phyloP scores from a whole-genome alignment of 2,888 invertebrate genomes.

The Philopedon plagiatum region DNA sequence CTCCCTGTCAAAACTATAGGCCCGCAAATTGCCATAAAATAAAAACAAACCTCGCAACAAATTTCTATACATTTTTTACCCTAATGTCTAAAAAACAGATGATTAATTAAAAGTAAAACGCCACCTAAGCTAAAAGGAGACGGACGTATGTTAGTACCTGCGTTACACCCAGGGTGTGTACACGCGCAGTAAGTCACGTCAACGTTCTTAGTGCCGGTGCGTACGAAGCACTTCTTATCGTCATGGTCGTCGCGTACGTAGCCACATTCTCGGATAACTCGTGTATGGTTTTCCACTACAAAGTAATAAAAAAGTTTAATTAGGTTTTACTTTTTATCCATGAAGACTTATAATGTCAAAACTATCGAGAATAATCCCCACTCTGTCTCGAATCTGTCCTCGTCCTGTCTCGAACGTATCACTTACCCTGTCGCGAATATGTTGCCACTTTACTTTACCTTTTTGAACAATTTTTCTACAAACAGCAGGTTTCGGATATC shows the following conservation, averaged over 20 bases:
- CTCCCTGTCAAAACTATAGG: background rate
- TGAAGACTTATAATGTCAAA: too few species aligned
- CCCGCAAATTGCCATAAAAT: background rate
- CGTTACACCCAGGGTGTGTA: slow-evolving; percentile 83
- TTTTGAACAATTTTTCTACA: slow-evolving; percentile 81
- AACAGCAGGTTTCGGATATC: slow-evolving; percentile 71
- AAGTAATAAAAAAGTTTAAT: too few species aligned
- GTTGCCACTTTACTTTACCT: slow-evolving; percentile 65
- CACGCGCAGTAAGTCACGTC: slow-evolving; percentile 85
- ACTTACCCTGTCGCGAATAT: background rate
- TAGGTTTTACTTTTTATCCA: too few species aligned
- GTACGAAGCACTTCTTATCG: slow-evolving; percentile 76
- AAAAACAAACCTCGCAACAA: background rate
- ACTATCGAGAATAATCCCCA: too few species aligned
- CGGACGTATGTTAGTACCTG: slow-evolving; percentile 62
- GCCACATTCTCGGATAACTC: slow-evolving; percentile 87
- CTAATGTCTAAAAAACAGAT: background rate
- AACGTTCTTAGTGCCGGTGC: slow-evolving; percentile 83
- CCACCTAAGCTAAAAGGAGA: slow-evolving; percentile 6
- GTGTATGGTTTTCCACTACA: slow-evolving; percentile 82
- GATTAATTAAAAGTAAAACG: background rate
- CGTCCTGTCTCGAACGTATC: background rate
- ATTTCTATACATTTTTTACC: background rate
- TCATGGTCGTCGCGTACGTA: slow-evolving; percentile 78
- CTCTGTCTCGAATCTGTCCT: background rate